phyloP scores from a whole-genome alignment of 1,140 invertebrate genomes.

The Papilio polytes region DNA sequence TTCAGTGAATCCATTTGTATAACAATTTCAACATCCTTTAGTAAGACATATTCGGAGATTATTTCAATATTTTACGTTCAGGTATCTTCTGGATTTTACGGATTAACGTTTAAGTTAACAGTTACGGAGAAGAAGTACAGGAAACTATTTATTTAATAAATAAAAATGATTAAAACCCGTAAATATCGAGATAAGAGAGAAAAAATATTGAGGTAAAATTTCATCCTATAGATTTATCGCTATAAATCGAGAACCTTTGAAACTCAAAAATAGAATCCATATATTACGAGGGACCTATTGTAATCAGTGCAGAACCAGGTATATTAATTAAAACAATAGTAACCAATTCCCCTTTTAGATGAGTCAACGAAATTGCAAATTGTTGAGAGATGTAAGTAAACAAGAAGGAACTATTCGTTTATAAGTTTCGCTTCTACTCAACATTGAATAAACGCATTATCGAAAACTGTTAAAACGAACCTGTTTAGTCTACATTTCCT shows the following conservation, averaged over 20 bases:
- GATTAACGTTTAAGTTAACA: no score
- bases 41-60: background rate
- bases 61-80: constrained; percentile 10
- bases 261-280: background rate
- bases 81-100: background rate
- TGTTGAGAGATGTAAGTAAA: constrained; percentile 8
- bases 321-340: background rate
- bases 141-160: no score
- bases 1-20: constrained; percentile 10
- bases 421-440: constrained; percentile 27
- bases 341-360: background rate
- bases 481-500: constrained; percentile 63
- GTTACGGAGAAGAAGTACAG: no score
- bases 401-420: background rate
- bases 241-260: background rate
- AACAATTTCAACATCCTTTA: constrained; percentile 6
- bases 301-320: background rate
- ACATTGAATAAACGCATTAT: constrained; percentile 44
- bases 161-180: no score
- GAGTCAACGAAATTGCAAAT: constrained; percentile 14
- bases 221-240: background rate
- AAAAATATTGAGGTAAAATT: no score
- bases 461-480: constrained; percentile 49
- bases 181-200: no score
- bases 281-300: background rate